Evolutionary conservation across 2,113 vertebrate species (phyloP).

Genomic region (Gasterosteus aculeatus): DNA sequence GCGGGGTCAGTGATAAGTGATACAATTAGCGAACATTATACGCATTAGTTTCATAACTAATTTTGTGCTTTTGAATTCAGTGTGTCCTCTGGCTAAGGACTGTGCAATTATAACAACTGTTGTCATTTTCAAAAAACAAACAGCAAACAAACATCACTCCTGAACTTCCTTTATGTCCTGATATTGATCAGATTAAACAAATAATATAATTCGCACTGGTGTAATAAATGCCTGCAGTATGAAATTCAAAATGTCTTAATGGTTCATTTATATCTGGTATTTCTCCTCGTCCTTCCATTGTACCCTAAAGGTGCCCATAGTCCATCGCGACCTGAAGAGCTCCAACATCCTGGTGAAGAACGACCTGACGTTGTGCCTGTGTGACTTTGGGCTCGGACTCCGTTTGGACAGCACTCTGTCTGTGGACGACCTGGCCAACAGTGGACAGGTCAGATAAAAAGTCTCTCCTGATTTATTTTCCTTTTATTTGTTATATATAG

Average conservation of each 20-base stretch:
- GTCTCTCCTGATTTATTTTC: not conserved
- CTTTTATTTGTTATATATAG: not conserved
- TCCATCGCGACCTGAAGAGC: constrained; percentile 95
- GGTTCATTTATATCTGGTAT: not conserved
- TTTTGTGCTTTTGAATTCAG: too few relatives aligned
- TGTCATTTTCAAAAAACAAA: not conserved
- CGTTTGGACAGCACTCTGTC: constrained; percentile 89
- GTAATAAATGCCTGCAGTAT: not conserved
- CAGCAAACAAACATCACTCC: not conserved
- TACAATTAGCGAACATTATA: too few relatives aligned
- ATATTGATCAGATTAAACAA: not conserved
- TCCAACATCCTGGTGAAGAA: constrained; percentile 95
- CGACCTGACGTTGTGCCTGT: constrained; percentile 92
- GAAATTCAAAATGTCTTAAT: not conserved
- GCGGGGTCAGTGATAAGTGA: too few relatives aligned
- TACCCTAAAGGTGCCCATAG: constrained; percentile 81
- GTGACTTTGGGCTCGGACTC: constrained; percentile 94
- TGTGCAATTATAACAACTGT: not conserved
- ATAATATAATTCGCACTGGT: not conserved
- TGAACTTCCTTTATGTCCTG: too few relatives aligned
- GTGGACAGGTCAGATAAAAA: constrained; percentile 87
- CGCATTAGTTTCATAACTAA: too few relatives aligned
- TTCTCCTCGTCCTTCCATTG: not conserved
- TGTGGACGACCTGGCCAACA: constrained; percentile 94
- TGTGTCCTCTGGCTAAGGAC: too few relatives aligned